phyloP scores from a whole-genome alignment of 1,140 invertebrate genomes.

The Papilio machaon region DNA sequence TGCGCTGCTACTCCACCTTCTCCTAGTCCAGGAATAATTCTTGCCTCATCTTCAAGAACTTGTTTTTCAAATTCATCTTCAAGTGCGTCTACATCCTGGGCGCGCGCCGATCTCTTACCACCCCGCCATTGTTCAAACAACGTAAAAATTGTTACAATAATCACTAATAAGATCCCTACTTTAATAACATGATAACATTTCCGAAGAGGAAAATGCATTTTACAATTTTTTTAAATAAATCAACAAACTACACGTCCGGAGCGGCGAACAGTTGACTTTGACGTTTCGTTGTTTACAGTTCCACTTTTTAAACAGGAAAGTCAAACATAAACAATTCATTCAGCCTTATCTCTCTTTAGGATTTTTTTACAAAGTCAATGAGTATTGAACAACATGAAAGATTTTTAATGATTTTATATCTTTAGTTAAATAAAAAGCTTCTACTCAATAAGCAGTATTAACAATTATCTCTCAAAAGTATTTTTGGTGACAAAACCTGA shows the following conservation, averaged over 20 bases:
- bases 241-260: conserved; percentile 42
- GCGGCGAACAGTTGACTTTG: conserved; percentile 56
- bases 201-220: conserved; percentile 68
- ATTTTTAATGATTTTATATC: neutral
- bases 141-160: conserved; percentile 62
- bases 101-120: conserved; percentile 59
- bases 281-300: conserved; percentile 63
- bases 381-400: neutral
- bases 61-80: conserved; percentile 64
- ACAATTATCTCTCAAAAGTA: neutral
- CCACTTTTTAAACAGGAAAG: conserved; percentile 68
- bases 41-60: conserved; percentile 68
- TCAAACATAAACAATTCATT: conserved; percentile 60
- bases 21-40: conserved; percentile 69
- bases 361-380: conserved; percentile 23
- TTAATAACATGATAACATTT: conserved; percentile 71
- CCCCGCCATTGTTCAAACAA: conserved; percentile 73
- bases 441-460: neutral
- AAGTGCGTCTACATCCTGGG: conserved; percentile 45
- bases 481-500: neutral
- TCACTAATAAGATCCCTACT: conserved; percentile 60
- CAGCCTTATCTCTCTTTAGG: conserved; percentile 50
- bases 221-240: conserved; percentile 44
- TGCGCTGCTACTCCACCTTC: conserved; percentile 66
- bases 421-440: neutral